A percentile compares a stretch with the other conserved stretches of the same genome.
Conservation (phyloP, 2,113 vertebrate genomes). For the Charina bottae region DNA sequence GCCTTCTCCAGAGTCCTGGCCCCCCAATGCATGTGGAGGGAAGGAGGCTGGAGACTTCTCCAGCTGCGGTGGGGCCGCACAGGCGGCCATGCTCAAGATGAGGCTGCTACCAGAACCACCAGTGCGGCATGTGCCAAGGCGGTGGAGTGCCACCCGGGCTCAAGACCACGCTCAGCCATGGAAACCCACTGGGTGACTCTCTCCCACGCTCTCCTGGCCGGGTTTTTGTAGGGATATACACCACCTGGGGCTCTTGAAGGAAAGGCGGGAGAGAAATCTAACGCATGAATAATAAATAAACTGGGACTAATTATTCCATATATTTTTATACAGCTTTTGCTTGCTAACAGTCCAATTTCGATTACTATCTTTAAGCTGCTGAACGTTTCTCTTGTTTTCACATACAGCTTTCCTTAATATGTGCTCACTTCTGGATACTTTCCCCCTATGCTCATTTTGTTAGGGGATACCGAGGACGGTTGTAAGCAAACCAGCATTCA, state of each 20-base stretch:
- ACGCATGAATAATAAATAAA: not conserved
- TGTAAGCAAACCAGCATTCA: not conserved
- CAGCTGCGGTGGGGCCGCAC: not conserved
- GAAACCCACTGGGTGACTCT: not conserved
- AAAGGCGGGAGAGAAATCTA: not conserved
- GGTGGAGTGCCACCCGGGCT: not conserved
- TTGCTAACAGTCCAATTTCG: not conserved
- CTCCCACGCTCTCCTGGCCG: not conserved
- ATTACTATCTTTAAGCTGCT: not conserved
- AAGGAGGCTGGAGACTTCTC: not conserved
- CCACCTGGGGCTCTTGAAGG: not conserved
- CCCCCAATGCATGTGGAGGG: not conserved
- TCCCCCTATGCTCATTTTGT: not conserved
- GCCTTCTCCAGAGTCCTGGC: not conserved
- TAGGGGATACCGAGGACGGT: not conserved
- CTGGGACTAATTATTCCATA: not conserved
- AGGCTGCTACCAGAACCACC: not conserved
- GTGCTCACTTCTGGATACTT: not conserved
- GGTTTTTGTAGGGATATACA: not conserved
- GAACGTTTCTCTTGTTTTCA: not conserved
- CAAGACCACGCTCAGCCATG: not conserved
- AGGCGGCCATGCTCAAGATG: not conserved
- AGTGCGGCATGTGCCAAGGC: not conserved
- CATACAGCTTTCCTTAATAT: not conserved
- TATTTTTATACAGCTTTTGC: not conserved